Evolutionary conservation across 2,797 vertebrate genomes (phyloP).

Genomic region (Peromyscus melanophrys): DNA sequence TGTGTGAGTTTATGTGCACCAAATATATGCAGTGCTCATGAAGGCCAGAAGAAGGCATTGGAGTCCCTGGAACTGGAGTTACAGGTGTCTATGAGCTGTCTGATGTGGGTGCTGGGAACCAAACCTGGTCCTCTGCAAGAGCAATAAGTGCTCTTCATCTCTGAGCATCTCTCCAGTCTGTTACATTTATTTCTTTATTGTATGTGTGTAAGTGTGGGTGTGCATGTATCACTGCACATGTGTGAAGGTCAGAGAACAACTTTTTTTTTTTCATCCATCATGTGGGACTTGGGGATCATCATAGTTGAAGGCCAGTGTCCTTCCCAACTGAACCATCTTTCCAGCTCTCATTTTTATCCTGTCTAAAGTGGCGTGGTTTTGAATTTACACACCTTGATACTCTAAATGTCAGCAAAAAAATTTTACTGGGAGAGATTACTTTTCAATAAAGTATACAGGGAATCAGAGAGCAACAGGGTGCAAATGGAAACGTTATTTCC

Average conservation of each 20-base stretch:
- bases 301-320: too few species aligned
- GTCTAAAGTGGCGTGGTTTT: background rate
- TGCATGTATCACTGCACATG: background rate
- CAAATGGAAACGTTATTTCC: constrained; percentile 70
- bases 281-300: background rate
- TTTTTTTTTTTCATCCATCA: background rate
- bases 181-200: background rate
- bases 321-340: background rate
- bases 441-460: constrained; percentile 57
- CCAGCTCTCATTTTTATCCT: background rate
- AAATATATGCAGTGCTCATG: background rate
- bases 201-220: background rate
- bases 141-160: background rate
- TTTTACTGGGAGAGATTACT: constrained; percentile 54
- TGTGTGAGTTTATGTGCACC: background rate
- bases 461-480: constrained; percentile 58
- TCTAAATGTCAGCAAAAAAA: constrained; percentile 54
- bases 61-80: background rate
- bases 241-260: background rate
- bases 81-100: background rate
- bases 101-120: background rate
- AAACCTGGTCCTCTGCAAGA: background rate
- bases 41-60: background rate
- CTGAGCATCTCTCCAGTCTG: background rate
- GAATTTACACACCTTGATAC: constrained; percentile 26